Conservation (phyloP, 1,140 invertebrate species). For the Cryptotermes secundus region DNA sequence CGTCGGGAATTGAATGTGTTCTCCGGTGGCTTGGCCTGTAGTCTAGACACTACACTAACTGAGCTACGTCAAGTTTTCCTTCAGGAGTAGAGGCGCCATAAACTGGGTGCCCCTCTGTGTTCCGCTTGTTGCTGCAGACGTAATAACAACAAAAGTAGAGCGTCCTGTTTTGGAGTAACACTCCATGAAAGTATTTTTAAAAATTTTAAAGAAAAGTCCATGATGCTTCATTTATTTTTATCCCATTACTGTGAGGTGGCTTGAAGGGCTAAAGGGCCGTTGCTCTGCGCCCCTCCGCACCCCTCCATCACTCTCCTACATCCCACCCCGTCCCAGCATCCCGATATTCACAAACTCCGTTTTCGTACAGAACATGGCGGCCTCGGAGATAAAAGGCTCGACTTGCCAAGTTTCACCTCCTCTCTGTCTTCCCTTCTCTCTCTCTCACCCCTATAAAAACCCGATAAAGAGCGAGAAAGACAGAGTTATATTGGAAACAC, state of each 20-base stretch:
- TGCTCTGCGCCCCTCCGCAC: not conserved
- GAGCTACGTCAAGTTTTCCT: too few relatives aligned
- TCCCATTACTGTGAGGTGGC: not conserved
- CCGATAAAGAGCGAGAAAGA: not conserved
- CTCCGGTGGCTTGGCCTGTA: too few relatives aligned
- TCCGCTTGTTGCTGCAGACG: too few relatives aligned
- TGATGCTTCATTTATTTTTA: not conserved
- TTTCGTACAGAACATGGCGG: not conserved
- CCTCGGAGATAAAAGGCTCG: not conserved
- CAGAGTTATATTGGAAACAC: not conserved
- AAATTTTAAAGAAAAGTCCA: not conserved
- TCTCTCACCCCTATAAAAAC: not conserved
- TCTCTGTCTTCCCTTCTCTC: not conserved
- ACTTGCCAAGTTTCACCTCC: not conserved
- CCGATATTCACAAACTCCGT: not conserved
- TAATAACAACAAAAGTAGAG: too few relatives aligned
- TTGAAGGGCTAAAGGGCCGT: not conserved
- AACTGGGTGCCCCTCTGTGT: too few relatives aligned
- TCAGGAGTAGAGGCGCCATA: too few relatives aligned
- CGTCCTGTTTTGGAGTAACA: too few relatives aligned
- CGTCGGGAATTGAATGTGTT: too few relatives aligned
- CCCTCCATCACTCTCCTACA: not conserved
- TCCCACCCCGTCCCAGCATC: not conserved
- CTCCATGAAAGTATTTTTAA: not conserved
- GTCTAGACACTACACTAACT: too few relatives aligned